Conservation (phyloP, 2,888 invertebrate genomes). For the Sphaerophoria rueppellii region DNA sequence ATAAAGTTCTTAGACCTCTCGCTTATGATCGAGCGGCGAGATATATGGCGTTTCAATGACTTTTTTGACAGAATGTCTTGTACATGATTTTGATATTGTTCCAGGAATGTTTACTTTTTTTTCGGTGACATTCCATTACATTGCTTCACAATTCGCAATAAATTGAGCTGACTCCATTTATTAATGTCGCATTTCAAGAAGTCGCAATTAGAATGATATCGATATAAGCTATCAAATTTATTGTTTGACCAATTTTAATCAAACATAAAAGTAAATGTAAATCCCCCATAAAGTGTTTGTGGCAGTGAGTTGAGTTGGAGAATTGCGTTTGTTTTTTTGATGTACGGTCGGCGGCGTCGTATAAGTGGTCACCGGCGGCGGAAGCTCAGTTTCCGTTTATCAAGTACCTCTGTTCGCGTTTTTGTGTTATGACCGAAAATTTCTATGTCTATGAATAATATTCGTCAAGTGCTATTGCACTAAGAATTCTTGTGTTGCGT, state of each 20-base stretch:
- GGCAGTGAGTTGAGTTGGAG: not conserved
- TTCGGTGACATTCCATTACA: slow-evolving; percentile 13
- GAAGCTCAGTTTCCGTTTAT: slow-evolving; percentile 10
- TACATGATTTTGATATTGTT: not conserved
- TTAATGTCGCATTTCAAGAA: not conserved
- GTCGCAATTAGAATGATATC: slow-evolving; percentile 28
- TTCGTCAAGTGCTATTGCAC: too few relatives aligned
- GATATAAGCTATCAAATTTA: slow-evolving; percentile 13
- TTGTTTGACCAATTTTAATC: not conserved
- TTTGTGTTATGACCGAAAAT: too few relatives aligned
- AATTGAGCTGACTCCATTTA: not conserved
- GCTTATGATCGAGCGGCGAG: not conserved
- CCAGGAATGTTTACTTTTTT: not conserved
- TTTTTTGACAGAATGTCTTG: not conserved
- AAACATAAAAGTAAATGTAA: not conserved
- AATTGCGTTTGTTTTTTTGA: not conserved
- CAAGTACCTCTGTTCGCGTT: not conserved
- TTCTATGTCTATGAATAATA: too few relatives aligned
- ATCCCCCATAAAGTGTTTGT: not conserved
- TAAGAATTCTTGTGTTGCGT: too few relatives aligned
- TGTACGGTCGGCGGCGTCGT: not conserved
- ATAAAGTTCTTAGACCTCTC: slow-evolving; percentile 33
- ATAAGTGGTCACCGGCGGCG: not conserved
- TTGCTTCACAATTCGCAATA: slow-evolving; percentile 11
- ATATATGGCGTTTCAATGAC: not conserved